Percentiles rank a stretch among this genome's conserved stretches.
phyloP scores from a whole-genome alignment of 92 coral and sea anemone genomes.

The Blastomussa wellsi region DNA sequence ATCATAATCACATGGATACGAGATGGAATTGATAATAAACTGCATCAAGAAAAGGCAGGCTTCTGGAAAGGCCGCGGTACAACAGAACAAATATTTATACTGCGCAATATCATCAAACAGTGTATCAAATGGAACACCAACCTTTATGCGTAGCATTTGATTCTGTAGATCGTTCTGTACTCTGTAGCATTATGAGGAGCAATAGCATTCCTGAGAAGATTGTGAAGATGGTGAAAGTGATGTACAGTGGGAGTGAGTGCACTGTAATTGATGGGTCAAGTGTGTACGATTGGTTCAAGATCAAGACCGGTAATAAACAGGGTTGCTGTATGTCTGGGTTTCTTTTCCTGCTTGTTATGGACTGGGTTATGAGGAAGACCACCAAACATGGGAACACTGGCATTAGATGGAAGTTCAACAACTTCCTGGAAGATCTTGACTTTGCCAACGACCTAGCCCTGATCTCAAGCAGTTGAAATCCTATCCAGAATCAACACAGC shows the following conservation, averaged over 20 bases:
- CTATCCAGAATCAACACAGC: not conserved
- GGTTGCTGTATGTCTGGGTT: conserved; percentile 1
- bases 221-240: too few relatives aligned
- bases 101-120: not conserved
- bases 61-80: not conserved
- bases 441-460: conserved; percentile 1
- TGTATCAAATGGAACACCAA: not conserved
- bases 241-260: too few relatives aligned
- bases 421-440: not conserved
- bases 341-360: not conserved
- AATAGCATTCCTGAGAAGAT: not conserved
- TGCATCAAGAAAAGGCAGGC: conserved; percentile 2
- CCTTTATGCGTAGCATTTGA: not conserved
- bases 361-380: conserved; percentile 7
- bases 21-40: not conserved
- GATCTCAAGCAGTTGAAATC: not conserved
- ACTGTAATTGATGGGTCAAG: not conserved
- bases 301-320: not conserved
- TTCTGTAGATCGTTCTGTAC: not conserved
- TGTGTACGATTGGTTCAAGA: not conserved
- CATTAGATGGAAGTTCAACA: conserved; percentile 6
- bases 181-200: conserved; percentile 8
- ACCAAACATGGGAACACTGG: not conserved
- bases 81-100: not conserved
- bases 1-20: not conserved